Evolutionary conservation across 2,797 vertebrate genomes (phyloP).

Genomic region (Darevskia mixta): DNA sequence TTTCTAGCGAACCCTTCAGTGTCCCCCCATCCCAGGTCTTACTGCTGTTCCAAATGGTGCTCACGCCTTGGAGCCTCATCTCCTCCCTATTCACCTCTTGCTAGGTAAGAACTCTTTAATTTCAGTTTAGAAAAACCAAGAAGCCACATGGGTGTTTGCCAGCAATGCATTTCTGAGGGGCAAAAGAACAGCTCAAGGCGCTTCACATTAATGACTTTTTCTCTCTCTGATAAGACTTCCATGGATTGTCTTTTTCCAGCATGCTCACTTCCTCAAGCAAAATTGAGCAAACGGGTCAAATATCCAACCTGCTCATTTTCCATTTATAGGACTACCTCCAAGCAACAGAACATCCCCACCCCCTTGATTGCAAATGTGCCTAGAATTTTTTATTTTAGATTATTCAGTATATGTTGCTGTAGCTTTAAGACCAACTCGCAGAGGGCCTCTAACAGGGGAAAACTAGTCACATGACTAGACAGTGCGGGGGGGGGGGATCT

Average conservation of each 20-base stretch:
- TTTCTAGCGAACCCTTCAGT: neutral
- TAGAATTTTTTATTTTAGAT: too few relatives aligned
- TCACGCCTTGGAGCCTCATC: conserved; percentile 38
- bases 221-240: conserved; percentile 49
- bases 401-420: neutral
- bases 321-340: conserved; percentile 38
- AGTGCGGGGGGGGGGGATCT: neutral
- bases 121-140: conserved; percentile 38
- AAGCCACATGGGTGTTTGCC: conserved; percentile 42
- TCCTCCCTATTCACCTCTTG: conserved; percentile 43
- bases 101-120: conserved; percentile 27
- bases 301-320: conserved; percentile 29
- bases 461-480: neutral
- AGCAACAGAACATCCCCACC: conserved; percentile 30
- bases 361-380: neutral
- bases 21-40: neutral
- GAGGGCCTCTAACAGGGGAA: neutral
- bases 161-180: conserved; percentile 32
- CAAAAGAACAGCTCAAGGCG: conserved; percentile 9
- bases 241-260: conserved; percentile 36
- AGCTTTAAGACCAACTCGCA: neutral
- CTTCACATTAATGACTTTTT: conserved; percentile 25
- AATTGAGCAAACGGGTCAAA: conserved; percentile 48
- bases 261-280: conserved; percentile 39
- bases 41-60: neutral